Evolutionary conservation across 2,113 vertebrate genomes (phyloP), one percentile per base, ranked within the genome.

Genomic region (Myotis yumanensis): DNA sequence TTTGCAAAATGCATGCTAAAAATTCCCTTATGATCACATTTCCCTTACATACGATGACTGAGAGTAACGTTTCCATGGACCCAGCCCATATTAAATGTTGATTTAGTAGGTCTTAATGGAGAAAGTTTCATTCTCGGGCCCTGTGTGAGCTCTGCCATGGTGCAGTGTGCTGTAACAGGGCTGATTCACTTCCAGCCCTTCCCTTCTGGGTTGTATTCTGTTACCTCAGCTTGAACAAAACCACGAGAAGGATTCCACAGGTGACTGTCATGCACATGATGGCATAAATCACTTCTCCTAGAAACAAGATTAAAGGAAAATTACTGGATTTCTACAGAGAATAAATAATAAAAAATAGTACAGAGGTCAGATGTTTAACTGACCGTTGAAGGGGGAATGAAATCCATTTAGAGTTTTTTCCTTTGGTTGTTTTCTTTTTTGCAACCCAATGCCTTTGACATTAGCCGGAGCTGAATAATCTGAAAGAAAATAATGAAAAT

Each of bases 141-240:
- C n/a, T 81, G 25, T 16, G 22, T 7, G 37, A 73, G 14, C 4
- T 17, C n/a, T 89, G 35, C n/a, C 46, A 4, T 23, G 1, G 35
- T 17, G 48, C 46, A 16, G 12, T 23, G 23, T 25, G 46, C 32
- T 59, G 12, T 18, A 20, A 43, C 32, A 14, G 12, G 7, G 40
- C 35, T 22, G 62, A 22, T 8, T 43, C 40, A 16, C 4, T 35
- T 79, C 40, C 4, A 52, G 32, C 4, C 23, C 51, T 25, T 28
- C 52, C 10, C 28, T 96, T 95, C 94, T 82, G 89, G 92, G 77
- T 15, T 68, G 18, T 30, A 79, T n/a, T 88, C 89, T 89, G 64
- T 98, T 98, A 99, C 99, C 99, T 98, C 91, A 98, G 98, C 95
- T 98, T 99, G 93, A 97, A 96, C 52, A 98, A 92, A 96, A 98